Conservation (phyloP, 2,888 invertebrate species). For the Cryptus armator region DNA sequence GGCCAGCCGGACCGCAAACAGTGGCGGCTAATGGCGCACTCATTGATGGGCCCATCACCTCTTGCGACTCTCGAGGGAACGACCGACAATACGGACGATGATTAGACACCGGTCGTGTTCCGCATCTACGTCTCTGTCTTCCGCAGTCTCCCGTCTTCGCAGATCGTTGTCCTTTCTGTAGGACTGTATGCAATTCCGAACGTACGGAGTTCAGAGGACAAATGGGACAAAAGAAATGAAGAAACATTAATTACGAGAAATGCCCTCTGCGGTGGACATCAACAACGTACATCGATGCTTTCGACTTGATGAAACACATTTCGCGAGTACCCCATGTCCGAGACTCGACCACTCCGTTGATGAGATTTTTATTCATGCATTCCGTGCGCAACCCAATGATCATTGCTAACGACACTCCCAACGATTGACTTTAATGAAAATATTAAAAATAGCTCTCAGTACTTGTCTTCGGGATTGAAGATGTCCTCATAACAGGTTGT, state of each 20-base stretch:
- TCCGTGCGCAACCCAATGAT: background rate
- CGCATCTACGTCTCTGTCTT: constrained; percentile 40
- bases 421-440: background rate
- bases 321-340: constrained; percentile 33
- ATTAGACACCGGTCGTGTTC: constrained; percentile 77
- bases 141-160: background rate
- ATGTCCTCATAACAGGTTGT: too few relatives aligned
- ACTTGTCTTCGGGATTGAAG: background rate
- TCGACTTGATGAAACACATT: constrained; percentile 29
- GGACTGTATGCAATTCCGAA: constrained; percentile 44
- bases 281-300: constrained; percentile 26
- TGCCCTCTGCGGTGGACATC: constrained; percentile 29
- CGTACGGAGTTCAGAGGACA: constrained; percentile 44
- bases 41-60: constrained; percentile 73
- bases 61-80: constrained; percentile 58
- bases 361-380: constrained; percentile 26
- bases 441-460: background rate
- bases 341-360: background rate
- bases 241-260: constrained; percentile 54
- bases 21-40: constrained; percentile 78
- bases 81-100: constrained; percentile 77
- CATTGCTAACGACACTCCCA: constrained; percentile 28
- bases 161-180: constrained; percentile 47
- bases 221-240: constrained; percentile 18
- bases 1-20: constrained; percentile 72